Percentiles rank a stretch among this genome's conserved stretches.
These are phyloP conservation scores for Malacosoma neustria DNA, from an alignment of 2,888 invertebrate genomes.

Conservation along the genomic window DNA sequence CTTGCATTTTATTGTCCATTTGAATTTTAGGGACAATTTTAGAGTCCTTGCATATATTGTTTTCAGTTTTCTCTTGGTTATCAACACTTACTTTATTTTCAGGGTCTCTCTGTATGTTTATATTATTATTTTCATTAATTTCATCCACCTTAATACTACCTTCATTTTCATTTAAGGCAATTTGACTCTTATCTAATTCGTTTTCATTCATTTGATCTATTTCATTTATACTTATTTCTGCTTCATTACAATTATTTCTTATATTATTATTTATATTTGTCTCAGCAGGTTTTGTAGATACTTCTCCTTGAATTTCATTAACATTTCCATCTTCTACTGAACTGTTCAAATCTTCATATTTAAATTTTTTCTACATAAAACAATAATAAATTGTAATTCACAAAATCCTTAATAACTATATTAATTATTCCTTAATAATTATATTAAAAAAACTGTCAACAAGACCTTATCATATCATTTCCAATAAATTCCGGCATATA, in stretches of 20 bases:
- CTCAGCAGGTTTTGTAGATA: too few relatives aligned
- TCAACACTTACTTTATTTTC: constrained; percentile 3
- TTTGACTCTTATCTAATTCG: neutral
- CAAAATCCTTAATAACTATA: too few relatives aligned
- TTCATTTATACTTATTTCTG: neutral
- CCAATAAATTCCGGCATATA: too few relatives aligned
- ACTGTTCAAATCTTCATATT: neutral
- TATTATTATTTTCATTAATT: constrained; percentile 1
- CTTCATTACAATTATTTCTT: neutral
- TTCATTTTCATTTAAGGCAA: neutral
- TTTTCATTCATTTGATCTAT: neutral
- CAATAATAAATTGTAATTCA: too few relatives aligned
- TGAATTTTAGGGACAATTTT: constrained; percentile 5
- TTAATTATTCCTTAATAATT: too few relatives aligned
- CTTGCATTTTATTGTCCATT: constrained; percentile 10
- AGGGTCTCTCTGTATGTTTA: neutral
- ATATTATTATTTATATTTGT: neutral
- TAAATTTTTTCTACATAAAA: neutral
- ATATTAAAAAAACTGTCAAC: too few relatives aligned
- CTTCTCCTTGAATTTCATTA: too few relatives aligned
- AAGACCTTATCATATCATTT: too few relatives aligned
- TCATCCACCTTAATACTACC: constrained; percentile 1
- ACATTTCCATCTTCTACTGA: neutral
- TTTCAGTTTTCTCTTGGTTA: constrained; percentile 1
- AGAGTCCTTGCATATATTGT: constrained; percentile 3